Percentiles rank a stretch among this genome's conserved stretches.
Conservation (phyloP, 1,140 invertebrate genomes). For the Ceratina japonica region DNA sequence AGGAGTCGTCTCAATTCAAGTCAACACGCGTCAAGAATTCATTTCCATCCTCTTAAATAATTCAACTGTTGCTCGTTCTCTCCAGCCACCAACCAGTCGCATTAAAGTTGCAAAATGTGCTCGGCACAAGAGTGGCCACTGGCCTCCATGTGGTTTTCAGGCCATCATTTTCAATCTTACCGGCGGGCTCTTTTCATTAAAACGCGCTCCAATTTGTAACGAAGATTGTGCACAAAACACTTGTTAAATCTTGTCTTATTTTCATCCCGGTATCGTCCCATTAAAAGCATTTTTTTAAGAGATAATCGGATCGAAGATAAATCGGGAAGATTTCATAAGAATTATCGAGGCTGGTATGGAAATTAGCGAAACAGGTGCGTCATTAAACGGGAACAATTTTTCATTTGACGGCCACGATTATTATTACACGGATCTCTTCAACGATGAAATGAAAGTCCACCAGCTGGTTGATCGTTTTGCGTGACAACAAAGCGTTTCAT, state of each 20-base stretch:
- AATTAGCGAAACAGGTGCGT: background rate
- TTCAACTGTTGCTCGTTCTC: background rate
- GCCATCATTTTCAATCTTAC: too few relatives aligned
- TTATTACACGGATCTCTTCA: background rate
- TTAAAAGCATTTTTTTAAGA: too few relatives aligned
- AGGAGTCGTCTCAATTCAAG: background rate
- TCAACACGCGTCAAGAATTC: background rate
- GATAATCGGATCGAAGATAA: too few relatives aligned
- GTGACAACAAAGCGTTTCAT: background rate
- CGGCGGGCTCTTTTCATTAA: too few relatives aligned
- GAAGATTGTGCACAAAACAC: too few relatives aligned
- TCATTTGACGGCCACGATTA: background rate
- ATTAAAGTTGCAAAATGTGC: slow-evolving; percentile 9
- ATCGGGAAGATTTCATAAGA: too few relatives aligned
- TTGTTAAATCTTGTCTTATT: too few relatives aligned
- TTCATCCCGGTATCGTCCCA: too few relatives aligned
- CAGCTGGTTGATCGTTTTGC: background rate
- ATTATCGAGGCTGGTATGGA: background rate
- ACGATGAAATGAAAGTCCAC: background rate
- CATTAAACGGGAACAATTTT: background rate
- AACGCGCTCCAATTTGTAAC: too few relatives aligned
- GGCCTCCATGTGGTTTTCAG: too few relatives aligned
- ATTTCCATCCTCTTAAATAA: slow-evolving; percentile 18
- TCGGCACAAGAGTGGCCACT: background rate
- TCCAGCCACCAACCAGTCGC: background rate